A percentile compares a stretch with the other conserved stretches of the same genome.
Conservation (phyloP, 2,797 vertebrate species). For the Remorina albescens region DNA sequence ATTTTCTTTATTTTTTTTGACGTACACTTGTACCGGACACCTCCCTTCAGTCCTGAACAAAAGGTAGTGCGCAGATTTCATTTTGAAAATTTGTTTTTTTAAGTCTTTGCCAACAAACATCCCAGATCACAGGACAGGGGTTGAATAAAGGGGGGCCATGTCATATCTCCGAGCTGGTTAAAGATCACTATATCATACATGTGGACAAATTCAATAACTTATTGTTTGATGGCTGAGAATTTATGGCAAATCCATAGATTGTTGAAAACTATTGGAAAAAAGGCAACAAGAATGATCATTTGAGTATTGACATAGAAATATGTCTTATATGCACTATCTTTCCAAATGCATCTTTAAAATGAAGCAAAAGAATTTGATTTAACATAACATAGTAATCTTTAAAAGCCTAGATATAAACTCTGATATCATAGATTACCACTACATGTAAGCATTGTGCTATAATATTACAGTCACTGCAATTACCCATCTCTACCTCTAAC, state of each 20-base stretch:
- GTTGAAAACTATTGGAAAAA: not conserved
- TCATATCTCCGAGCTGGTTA: slow-evolving; percentile 13
- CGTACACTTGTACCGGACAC: slow-evolving; percentile 55
- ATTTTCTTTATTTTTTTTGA: slow-evolving; percentile 64
- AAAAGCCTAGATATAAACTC: not conserved
- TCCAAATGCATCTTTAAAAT: not conserved
- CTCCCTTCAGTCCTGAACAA: slow-evolving; percentile 69
- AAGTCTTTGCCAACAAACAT: slow-evolving; percentile 68
- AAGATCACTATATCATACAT: slow-evolving; percentile 42
- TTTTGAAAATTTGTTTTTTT: slow-evolving; percentile 63
- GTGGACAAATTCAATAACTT: slow-evolving; percentile 29
- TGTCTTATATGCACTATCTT: not conserved
- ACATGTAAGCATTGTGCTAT: not conserved
- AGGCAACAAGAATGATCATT: not conserved
- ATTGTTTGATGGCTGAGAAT: slow-evolving; percentile 30
- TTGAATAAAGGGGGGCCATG: slow-evolving; percentile 46
- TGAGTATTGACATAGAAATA: too few relatives aligned
- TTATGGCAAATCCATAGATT: not conserved
- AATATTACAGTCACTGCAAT: not conserved
- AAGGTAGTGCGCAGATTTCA: slow-evolving; percentile 55
- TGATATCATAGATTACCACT: not conserved
- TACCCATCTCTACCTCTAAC: too few relatives aligned
- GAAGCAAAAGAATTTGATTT: not conserved
- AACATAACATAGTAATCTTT: not conserved
- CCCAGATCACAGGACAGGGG: slow-evolving; percentile 51